Base-by-base conservation (phyloP, 2,888 invertebrate species). In the Volucella inanis region DNA sequence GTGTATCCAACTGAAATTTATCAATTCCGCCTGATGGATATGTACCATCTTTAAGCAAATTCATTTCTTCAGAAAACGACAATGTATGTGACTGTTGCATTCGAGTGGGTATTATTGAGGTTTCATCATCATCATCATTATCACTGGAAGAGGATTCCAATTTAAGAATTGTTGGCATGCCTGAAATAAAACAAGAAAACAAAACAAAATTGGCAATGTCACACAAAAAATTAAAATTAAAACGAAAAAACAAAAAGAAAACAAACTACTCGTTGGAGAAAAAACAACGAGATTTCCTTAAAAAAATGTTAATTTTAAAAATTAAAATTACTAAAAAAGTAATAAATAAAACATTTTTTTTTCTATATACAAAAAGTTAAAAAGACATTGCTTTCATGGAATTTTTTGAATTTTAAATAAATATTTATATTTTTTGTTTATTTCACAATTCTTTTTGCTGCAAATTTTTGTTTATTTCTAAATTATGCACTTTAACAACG, bases 151-250 rank as follows among this genome's bases (percentile, higher is more conserved):
- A 50, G 12, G 38, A 57, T 12, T 67, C 70, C 4, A 54, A 3
- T 50, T 54, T 71, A 12, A 67, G 57, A 1, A 14, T 22, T 14
- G 47, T 11, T 12, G 47, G 15, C 0, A 64, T 15, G 11, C n/a
- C 82, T 82, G 82, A 70, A 86, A 82, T 55, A 62, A 57, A 72
- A 59, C 64, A 86, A 82, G 43, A 75, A 50, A 87, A 77, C 47
- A 74, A 82, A 82, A 80, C 54, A 82, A 76, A 31, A 31, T 31
- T 31, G 31, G 31, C 31, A 31, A 47, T 81, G 61, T 72, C 62
- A 80, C 55, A 45, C 64, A 72, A 77, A 75, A 43, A 47, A 67
- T 64, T 64, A 61, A 57, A 78, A 70, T 39, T 62, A 75, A 74
- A 72, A 18, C 12, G 3, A 57, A 87, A 47, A 64, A 49, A 43